These are phyloP conservation scores for Harpalus rufipes DNA, from an alignment of 2,888 invertebrate species.

Conservation along the genomic window DNA sequence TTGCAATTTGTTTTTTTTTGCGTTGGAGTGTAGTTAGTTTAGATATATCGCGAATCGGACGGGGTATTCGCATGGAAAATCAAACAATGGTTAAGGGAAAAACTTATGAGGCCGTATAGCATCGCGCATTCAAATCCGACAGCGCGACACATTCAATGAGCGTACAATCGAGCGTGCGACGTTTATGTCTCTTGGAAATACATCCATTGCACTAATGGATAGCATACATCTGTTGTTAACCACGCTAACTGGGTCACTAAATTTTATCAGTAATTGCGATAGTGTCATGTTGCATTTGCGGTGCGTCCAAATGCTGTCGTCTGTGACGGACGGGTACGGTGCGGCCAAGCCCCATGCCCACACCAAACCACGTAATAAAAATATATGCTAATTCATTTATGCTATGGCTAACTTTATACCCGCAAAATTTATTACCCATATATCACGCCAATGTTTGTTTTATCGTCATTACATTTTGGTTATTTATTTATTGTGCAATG, in stretches of 20 bases:
- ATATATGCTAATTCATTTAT: not conserved
- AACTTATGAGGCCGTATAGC: slow-evolving; percentile 28
- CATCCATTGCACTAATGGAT: slow-evolving; percentile 67
- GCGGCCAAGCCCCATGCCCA: not conserved
- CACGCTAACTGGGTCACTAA: slow-evolving; percentile 67
- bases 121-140: slow-evolving; percentile 45
- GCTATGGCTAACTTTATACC: not conserved
- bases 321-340: slow-evolving; percentile 3
- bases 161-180: slow-evolving; percentile 64
- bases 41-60: not conserved
- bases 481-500: not conserved
- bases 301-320: slow-evolving; percentile 26
- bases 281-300: slow-evolving; percentile 66
- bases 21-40: not conserved
- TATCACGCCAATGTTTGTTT: not conserved
- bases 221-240: slow-evolving; percentile 67
- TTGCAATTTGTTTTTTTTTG: not conserved
- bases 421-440: not conserved
- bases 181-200: slow-evolving; percentile 64
- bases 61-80: not conserved
- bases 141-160: slow-evolving; percentile 63
- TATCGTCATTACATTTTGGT: not conserved
- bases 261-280: slow-evolving; percentile 67
- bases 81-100: slow-evolving; percentile 30
- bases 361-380: not conserved